phyloP scores from a whole-genome alignment of 2,888 invertebrate genomes.

The Cybosia mesomella region DNA sequence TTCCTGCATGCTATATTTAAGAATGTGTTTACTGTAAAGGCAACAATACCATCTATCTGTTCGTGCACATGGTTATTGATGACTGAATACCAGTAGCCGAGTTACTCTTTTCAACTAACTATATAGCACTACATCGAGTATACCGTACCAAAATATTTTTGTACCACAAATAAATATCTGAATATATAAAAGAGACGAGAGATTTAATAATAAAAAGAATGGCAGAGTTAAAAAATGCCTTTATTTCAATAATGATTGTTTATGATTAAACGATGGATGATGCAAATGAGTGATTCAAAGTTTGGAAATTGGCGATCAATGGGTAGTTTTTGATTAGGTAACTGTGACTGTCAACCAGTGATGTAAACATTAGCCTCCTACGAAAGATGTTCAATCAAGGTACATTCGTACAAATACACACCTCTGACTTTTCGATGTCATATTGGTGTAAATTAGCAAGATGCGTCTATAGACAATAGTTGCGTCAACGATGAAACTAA shows the following conservation, averaged over 20 bases:
- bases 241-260: not conserved
- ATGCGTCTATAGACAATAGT: conserved; percentile 1
- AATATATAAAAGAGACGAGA: not conserved
- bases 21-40: conserved; percentile 17
- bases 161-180: too few relatives aligned
- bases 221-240: not conserved
- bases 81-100: conserved; percentile 5
- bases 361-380: not conserved
- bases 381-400: not conserved
- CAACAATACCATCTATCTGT: conserved; percentile 14
- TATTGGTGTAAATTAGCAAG: conserved; percentile 1
- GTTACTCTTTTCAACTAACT: not conserved
- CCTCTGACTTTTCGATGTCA: not conserved
- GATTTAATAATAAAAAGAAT: not conserved
- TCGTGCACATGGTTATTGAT: conserved; percentile 9
- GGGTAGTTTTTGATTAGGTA: not conserved
- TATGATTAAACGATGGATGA: not conserved
- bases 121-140: not conserved
- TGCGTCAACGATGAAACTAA: conserved; percentile 23
- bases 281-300: not conserved
- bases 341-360: not conserved
- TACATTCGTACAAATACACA: not conserved
- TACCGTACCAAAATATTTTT: too few relatives aligned
- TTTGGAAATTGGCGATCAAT: not conserved
- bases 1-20: conserved; percentile 25